A percentile compares a stretch with the other conserved stretches of the same genome.
These are phyloP conservation scores for Ceryle rudis DNA, from an alignment of 2,797 vertebrate genomes.

Conservation along the genomic window DNA sequence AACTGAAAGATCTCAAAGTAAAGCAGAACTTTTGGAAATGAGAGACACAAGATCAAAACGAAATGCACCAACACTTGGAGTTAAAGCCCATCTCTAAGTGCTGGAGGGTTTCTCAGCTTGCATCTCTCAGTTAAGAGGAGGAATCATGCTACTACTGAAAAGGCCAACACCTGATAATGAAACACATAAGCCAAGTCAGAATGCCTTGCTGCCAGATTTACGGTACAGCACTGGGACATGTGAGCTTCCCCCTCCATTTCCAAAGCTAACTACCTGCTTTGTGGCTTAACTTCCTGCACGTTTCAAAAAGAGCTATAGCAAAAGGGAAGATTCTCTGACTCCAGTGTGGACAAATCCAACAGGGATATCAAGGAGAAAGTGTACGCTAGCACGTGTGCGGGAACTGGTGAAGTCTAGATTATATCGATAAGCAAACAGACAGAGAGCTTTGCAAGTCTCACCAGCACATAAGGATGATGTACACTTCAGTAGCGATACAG, in stretches of 20 bases:
- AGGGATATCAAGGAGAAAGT: not conserved
- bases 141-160: not conserved
- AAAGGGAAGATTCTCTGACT: not conserved
- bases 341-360: not conserved
- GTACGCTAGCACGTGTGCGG: fast-evolving
- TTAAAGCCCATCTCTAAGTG: not conserved
- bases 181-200: not conserved
- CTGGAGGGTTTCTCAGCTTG: not conserved
- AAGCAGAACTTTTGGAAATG: slow-evolving; percentile 9
- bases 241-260: not conserved
- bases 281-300: not conserved
- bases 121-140: not conserved
- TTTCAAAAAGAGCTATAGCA: not conserved
- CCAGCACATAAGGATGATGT: not conserved
- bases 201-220: not conserved
- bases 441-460: not conserved
- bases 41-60: slow-evolving; percentile 1
- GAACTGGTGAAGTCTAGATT: not conserved
- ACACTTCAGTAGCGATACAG: not conserved
- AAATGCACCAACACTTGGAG: not conserved
- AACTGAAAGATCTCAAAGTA: not conserved
- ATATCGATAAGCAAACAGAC: not conserved
- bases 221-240: not conserved
- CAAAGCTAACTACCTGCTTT: not conserved
- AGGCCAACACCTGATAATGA: not conserved